Base-by-base conservation (phyloP, 2,113 vertebrate genomes). In the Carlito syrichta region DNA sequence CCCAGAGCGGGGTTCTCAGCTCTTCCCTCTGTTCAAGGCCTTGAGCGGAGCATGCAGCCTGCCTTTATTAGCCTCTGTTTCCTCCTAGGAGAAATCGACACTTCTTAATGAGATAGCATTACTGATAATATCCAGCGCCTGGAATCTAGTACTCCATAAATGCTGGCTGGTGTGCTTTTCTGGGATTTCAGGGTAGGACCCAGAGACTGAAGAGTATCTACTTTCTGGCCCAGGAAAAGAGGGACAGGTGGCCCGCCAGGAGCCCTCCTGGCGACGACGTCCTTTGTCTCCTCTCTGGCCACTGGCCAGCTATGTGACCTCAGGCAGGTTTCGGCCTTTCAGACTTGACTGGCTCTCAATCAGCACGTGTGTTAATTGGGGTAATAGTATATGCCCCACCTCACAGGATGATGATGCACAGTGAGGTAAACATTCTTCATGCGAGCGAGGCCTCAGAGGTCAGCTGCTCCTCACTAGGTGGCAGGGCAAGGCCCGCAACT, bases 401-500 rank as follows among this genome's bases (percentile, higher is more conserved):
- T 19, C 6, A 10, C 2, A 10, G 56, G 25, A 32, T 7, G 2
- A 19, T 1, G 8, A 5, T 22, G 8, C 43, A 13, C 16, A 45
- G 10, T 0, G 32, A 56, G 54, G 30, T 4, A 43, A 40, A n/a
- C 40, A 6, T n/a, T 22, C 66, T 23, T 45, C 23, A 4, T 16
- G 45, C 62, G 50, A 19, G 23, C 62, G 79, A 58, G n/a, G 23
- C 69, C 74, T 69, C 8, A 52, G 32, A 50, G 23, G 43, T n/a
- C 22, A 43, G 27, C 78, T 79, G n/a, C 25, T 27, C 13, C 2
- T 38, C 35, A 45, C 27, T 23, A 14, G 38, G 19, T 14, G 12
- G 0, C 1, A 10, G 50, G 38, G 40, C 35, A 58, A 77, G 88
- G 32, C 71, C 23, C 0, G 0, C 0, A 17, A 40, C 23, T 6